phyloP scores from a whole-genome alignment of 2,113 vertebrate genomes.

The Cephalopholis sonnerati region DNA sequence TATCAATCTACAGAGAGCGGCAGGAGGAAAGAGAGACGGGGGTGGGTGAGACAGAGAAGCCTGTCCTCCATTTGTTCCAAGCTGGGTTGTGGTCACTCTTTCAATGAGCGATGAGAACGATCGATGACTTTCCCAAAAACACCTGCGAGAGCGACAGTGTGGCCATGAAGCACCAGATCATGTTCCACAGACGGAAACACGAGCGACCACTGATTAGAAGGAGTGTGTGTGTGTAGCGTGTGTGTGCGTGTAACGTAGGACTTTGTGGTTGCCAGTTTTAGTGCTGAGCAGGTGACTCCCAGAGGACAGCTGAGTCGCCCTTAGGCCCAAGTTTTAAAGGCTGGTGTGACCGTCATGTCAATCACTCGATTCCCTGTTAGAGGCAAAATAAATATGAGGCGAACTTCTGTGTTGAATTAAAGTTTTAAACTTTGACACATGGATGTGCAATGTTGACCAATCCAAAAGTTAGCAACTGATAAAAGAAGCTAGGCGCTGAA shows the following conservation, averaged over 20 bases:
- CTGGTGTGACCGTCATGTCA: background rate
- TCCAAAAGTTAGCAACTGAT: too few species aligned
- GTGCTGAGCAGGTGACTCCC: background rate
- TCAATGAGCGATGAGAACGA: background rate
- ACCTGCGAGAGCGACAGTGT: background rate
- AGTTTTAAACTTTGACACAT: too few species aligned
- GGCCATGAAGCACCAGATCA: background rate
- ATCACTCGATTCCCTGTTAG: too few species aligned
- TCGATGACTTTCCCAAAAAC: constrained; percentile 11
- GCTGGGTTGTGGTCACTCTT: constrained; percentile 17
- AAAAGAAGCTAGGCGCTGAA: too few species aligned
- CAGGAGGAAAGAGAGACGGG: background rate
- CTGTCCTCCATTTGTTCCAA: background rate
- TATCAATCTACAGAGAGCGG: background rate
- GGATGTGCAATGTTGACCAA: too few species aligned
- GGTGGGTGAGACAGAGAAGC: background rate
- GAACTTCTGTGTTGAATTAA: too few species aligned
- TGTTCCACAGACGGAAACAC: constrained; percentile 10
- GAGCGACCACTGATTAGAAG: background rate
- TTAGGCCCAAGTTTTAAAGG: background rate
- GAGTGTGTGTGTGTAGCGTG: background rate
- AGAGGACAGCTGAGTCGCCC: background rate
- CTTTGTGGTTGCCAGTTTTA: background rate
- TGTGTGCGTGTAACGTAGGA: background rate
- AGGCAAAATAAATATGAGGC: too few species aligned